phyloP scores from a whole-genome alignment of 1,140 invertebrate species.

The Platorchestia sp. region DNA sequence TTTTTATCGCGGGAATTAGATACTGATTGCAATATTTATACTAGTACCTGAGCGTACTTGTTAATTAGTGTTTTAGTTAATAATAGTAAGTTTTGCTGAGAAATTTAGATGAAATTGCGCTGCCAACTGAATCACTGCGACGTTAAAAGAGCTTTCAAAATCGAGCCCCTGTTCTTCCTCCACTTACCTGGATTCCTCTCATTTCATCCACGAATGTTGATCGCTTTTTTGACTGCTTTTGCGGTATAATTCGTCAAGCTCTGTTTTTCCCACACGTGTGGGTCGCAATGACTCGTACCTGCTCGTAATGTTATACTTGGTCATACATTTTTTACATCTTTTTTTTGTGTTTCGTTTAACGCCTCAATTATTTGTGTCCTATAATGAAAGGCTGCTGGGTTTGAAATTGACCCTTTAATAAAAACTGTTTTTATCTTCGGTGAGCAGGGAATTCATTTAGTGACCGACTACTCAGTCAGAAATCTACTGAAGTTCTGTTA shows the following conservation, averaged over 20 bases:
- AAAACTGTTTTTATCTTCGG: background rate
- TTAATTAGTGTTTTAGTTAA: too few species aligned
- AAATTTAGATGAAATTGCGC: too few species aligned
- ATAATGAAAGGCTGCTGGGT: background rate
- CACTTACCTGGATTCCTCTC: background rate
- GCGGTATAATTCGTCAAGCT: background rate
- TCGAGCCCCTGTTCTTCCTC: too few species aligned
- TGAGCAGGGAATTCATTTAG: background rate
- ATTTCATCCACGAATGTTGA: background rate
- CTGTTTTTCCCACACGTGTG: background rate
- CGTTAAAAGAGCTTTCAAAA: too few species aligned
- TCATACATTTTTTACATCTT: background rate
- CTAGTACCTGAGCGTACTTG: too few species aligned
- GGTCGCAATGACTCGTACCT: background rate
- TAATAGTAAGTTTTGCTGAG: too few species aligned
- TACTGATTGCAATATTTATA: too few species aligned
- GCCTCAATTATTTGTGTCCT: background rate
- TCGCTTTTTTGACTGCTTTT: background rate
- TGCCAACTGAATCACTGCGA: too few species aligned
- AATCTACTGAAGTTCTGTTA: background rate
- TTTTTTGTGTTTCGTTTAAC: background rate
- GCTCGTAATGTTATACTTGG: background rate
- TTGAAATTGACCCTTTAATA: background rate
- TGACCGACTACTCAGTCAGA: background rate
- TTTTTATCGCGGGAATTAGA: too few species aligned